These are phyloP conservation scores for Orthosia gothica DNA, from an alignment of 2,888 invertebrate genomes.

Conservation along the genomic window DNA sequence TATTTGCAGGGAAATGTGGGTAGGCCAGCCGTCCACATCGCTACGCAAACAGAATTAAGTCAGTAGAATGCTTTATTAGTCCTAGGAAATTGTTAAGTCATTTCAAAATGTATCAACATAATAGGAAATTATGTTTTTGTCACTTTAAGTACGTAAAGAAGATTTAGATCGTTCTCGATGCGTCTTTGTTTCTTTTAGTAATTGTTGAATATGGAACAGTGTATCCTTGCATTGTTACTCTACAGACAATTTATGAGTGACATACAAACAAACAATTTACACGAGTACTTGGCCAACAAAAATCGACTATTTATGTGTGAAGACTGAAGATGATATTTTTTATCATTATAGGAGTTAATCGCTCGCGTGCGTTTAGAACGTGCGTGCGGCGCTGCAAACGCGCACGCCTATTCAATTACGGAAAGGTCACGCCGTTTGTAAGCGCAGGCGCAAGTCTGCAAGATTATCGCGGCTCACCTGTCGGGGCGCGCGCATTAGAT, in stretches of 20 bases:
- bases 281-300: constrained; percentile 30
- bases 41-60: constrained; percentile 65
- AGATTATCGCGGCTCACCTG: constrained; percentile 89
- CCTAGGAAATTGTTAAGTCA: constrained; percentile 57
- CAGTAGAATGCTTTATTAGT: constrained; percentile 56
- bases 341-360: constrained; percentile 68
- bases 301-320: constrained; percentile 48
- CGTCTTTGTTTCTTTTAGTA: constrained; percentile 6
- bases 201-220: constrained; percentile 22
- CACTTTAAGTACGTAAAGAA: constrained; percentile 43
- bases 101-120: constrained; percentile 50
- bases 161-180: constrained; percentile 49
- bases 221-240: not conserved
- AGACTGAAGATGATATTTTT: constrained; percentile 66
- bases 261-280: constrained; percentile 38
- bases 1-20: constrained; percentile 55
- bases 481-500: constrained; percentile 80
- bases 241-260: constrained; percentile 44
- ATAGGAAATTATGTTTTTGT: constrained; percentile 57
- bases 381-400: constrained; percentile 83
- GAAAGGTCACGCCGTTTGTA: constrained; percentile 88
- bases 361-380: constrained; percentile 86
- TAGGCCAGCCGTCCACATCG: constrained; percentile 52
- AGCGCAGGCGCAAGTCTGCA: constrained; percentile 86
- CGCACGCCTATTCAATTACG: constrained; percentile 90